Base-by-base conservation (phyloP, 1,140 invertebrate genomes). In the Apis cerana region DNA sequence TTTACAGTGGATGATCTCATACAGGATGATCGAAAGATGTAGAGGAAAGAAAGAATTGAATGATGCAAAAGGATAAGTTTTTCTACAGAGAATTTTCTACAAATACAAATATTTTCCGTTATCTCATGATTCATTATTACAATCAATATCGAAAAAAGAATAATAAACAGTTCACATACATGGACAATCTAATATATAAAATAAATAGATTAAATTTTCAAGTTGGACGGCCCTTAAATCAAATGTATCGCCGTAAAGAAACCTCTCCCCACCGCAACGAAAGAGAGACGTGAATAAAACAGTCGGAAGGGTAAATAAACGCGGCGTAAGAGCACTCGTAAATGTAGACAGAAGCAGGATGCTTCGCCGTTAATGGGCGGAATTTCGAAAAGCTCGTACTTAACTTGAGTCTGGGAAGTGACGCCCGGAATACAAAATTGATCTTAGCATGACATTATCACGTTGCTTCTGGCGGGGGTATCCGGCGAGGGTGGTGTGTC, bases 371-470 rank as follows among this genome's bases (percentile, higher is more conserved):
- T 92, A 91, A 92, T 92, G 90, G 89, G 59, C 48, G 85, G 88
- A 91, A 92, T 92, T 92, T 92, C 86, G 89, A 91, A 92, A 92
- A 92, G 91, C 91, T 91, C 87, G 87, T 88, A 89, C 91, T 92
- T 91, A 91, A 92, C 89, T 91, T 72, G 85, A 91, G 88, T 90
- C 91, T 92, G 84, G 85, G 88, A 91, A 90, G 91, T 91, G 91
- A 92, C 86, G 92, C 83, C 75, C 85, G 79, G 92, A 92, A 92
- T 92, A 92, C 91, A 91, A 92, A 92, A 92, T 92, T 91, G 92
- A 92, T 92, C 92, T 92, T 92, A 92, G 88, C 90, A 89, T 89
- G 90, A 88, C 88, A 92, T 92, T 92, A 92, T 83, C 87, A 69
- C 81, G 82, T 86, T 78, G 75, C 71, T 48, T 58, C 72, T 64